Conservation (phyloP, 2,797 vertebrate genomes). For the Myiotriccus ornatus region DNA sequence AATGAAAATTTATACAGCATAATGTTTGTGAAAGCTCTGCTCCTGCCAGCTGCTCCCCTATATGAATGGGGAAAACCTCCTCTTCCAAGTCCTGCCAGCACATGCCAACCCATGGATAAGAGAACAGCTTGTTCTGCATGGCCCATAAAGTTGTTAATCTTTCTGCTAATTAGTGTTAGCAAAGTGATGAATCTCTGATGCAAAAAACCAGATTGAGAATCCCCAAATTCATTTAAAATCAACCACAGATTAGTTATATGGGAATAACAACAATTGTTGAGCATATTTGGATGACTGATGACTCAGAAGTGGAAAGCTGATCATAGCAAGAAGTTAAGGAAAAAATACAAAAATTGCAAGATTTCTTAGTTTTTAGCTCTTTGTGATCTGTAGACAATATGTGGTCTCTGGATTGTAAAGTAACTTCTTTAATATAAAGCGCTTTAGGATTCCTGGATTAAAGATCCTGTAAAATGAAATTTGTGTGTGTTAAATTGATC, state of each 20-base stretch:
- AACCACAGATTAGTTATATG: neutral
- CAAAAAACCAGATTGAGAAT: neutral
- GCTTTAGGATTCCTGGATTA: neutral
- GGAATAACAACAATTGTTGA: neutral
- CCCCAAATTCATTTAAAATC: neutral
- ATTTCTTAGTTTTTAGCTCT: neutral
- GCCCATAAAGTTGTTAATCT: slow-evolving; percentile 36
- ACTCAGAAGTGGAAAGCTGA: neutral
- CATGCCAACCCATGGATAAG: neutral
- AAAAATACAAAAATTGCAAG: neutral
- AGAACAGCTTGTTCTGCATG: slow-evolving; percentile 31
- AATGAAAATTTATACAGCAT: neutral
- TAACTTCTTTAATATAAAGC: neutral
- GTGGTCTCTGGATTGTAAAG: neutral
- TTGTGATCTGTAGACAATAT: neutral
- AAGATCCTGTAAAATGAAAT: neutral
- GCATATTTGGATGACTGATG: neutral
- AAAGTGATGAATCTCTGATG: slow-evolving; percentile 13
- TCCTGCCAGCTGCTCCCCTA: neutral
- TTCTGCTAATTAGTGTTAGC: slow-evolving; percentile 29
- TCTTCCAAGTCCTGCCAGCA: neutral
- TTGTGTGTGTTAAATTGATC: neutral
- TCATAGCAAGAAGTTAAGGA: neutral
- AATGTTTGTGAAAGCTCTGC: neutral
- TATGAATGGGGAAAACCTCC: neutral